Percentiles rank a stretch among this genome's conserved stretches.
Evolutionary conservation across 2,797 vertebrate species (phyloP).

Genomic region (Chiropotes sagulatus): DNA sequence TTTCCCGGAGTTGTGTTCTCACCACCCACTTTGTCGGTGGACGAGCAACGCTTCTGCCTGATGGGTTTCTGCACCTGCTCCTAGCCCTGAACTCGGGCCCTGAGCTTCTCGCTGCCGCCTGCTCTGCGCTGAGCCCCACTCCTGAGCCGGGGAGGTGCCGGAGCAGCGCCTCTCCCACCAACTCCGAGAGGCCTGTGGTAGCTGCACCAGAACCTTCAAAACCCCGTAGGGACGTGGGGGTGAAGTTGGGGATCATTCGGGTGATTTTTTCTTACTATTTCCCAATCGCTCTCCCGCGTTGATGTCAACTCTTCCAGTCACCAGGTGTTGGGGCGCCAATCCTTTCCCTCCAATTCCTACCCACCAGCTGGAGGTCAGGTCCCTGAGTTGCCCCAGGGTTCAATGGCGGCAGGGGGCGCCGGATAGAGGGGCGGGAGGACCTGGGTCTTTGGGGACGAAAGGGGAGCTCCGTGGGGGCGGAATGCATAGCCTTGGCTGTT

Average conservation of each 20-base stretch:
- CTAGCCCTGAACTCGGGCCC: not conserved
- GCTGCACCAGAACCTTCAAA: not conserved
- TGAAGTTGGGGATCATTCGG: not conserved
- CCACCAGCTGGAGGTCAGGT: not conserved
- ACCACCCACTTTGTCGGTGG: not conserved
- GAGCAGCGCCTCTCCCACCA: not conserved
- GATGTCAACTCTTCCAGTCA: not conserved
- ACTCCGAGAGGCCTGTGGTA: rapidly evolving
- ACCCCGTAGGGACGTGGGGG: not conserved
- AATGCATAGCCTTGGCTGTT: not conserved
- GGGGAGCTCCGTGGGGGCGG: not conserved
- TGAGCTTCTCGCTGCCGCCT: not conserved
- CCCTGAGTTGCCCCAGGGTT: not conserved
- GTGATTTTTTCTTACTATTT: not conserved
- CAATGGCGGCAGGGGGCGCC: rapidly evolving
- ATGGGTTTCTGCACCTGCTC: not conserved
- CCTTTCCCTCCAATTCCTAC: not conserved
- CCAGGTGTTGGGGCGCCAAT: rapidly evolving
- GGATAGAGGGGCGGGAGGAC: not conserved
- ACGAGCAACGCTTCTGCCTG: not conserved
- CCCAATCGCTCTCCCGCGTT: too few relatives aligned
- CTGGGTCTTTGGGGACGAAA: not conserved
- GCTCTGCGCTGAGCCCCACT: not conserved
- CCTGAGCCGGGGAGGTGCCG: not conserved
- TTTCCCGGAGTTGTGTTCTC: not conserved